Evolutionary conservation across 2,113 vertebrate genomes (phyloP), one percentile per base, ranked within the genome.

Genomic region (Cavia porcellus): DNA sequence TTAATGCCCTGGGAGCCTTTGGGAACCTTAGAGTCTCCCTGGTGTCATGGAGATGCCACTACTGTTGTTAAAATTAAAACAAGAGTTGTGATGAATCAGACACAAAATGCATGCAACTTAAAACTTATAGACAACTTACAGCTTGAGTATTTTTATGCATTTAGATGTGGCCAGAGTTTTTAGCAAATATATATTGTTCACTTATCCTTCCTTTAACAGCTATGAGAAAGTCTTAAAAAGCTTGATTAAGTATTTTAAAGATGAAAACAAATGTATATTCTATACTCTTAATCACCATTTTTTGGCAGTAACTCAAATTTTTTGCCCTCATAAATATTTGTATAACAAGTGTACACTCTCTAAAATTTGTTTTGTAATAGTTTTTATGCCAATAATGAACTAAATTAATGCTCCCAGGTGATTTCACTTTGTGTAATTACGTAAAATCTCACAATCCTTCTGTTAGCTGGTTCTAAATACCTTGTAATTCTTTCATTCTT

Each of bases 271-370:
- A 62, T 19, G 62, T 86, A 7, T 45, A 47, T 86, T 77, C 42
- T 57, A n/a, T 66, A 64, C 50, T 62, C n/a, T 57, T 55, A 80
- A 38, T 24, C 50, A 89, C 20, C 79, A 0, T 52, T 86, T 50
- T 50, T 50, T 50, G 30, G 22, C 62, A 74, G 35, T 13, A 68
- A 90, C 89, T 72, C 59, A 87, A 85, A 42, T 14, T 81, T 50
- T 64, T 59, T 30, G 57, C 45, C 15, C 92, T 96, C 74, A 57
- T 89, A 77, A 95, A 81, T 61, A 92, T 80, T 47, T 96, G 70
- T 93, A 86, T 25, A 86, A 88, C 17, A 87, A 85, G 45, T 89
- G 28, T 52, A 35, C 45, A 57, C 20, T 75, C 28, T 28, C 5
- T n/a, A 55, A 38, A 80, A 47, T 57, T 83, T 87, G 25, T 55